Evolutionary conservation across 2,888 invertebrate species (phyloP).

Genomic region (Congeria kusceri): DNA sequence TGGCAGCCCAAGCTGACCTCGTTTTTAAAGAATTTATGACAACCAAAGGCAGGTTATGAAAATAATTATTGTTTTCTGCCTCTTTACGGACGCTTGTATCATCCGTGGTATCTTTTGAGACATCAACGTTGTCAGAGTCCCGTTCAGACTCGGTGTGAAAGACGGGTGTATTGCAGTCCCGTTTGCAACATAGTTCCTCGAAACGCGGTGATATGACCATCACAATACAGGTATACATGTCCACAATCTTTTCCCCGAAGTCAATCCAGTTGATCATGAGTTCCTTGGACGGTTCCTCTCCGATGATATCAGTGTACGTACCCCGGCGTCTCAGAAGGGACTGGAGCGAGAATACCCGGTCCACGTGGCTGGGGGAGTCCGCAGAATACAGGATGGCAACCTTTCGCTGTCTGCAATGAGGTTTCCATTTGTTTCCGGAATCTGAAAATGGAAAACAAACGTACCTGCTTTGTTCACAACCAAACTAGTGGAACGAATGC

Average conservation of each 20-base stretch:
- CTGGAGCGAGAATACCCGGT: slow-evolving; percentile 1
- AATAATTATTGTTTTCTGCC: background rate
- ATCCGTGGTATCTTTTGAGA: too few species aligned
- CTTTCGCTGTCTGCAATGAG: background rate
- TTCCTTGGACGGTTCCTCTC: background rate
- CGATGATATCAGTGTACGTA: background rate
- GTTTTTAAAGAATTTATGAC: slow-evolving; percentile 23
- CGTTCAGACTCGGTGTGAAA: too few species aligned
- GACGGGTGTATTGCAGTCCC: too few species aligned
- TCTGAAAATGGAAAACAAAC: too few species aligned
- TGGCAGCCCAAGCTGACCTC: background rate
- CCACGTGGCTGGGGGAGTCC: background rate
- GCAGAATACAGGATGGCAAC: slow-evolving; percentile 19
- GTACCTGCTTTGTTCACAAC: too few species aligned
- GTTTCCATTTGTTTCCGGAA: too few species aligned
- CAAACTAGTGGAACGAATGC: too few species aligned
- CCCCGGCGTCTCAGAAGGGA: background rate
- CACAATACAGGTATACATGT: slow-evolving; percentile 9
- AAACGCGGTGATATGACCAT: slow-evolving; percentile 14
- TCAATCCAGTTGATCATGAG: slow-evolving; percentile 22
- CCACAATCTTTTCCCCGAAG: slow-evolving; percentile 15
- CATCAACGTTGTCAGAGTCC: too few species aligned
- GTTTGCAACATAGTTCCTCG: background rate
- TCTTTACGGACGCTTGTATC: too few species aligned
- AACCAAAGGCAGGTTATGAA: slow-evolving; percentile 19